Conservation (phyloP, 2,888 invertebrate genomes). For the Parascotia fuliginaria region DNA sequence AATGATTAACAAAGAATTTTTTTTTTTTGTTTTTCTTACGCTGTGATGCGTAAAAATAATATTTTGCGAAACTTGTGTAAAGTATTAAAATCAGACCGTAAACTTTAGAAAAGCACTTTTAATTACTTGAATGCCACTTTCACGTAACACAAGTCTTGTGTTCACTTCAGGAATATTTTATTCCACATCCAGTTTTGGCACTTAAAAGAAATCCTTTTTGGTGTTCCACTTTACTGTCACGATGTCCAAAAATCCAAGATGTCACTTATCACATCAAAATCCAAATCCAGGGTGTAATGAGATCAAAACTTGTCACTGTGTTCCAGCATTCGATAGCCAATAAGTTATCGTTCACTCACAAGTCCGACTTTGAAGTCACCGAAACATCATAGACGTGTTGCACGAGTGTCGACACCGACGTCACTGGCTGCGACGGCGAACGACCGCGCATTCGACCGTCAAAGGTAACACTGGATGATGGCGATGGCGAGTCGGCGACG, state of each 20-base stretch:
- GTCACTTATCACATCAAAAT: slow-evolving; percentile 77
- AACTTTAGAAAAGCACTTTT: slow-evolving; percentile 53
- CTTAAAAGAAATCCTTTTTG: slow-evolving; percentile 74
- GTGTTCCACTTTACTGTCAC: slow-evolving; percentile 79
- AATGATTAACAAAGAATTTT: slow-evolving; percentile 1
- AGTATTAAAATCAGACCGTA: slow-evolving; percentile 47
- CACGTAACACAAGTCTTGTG: slow-evolving; percentile 60
- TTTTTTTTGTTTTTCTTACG: slow-evolving; percentile 7
- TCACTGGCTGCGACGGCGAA: slow-evolving; percentile 82
- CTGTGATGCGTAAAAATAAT: slow-evolving; percentile 4
- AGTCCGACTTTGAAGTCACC: slow-evolving; percentile 82
- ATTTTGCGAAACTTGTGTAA: slow-evolving; percentile 46
- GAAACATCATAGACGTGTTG: slow-evolving; percentile 85
- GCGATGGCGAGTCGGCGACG: slow-evolving; percentile 83
- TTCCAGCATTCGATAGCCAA: slow-evolving; percentile 88
- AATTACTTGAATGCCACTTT: slow-evolving; percentile 68
- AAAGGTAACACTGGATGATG: slow-evolving; percentile 88
- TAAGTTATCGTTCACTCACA: slow-evolving; percentile 80
- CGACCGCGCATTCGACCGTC: slow-evolving; percentile 83
- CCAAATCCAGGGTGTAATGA: slow-evolving; percentile 75
- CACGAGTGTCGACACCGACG: slow-evolving; percentile 83
- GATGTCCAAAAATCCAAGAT: slow-evolving; percentile 67
- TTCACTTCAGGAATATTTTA: slow-evolving; percentile 60
- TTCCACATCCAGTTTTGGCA: slow-evolving; percentile 73
- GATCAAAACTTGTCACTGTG: slow-evolving; percentile 88